These are phyloP conservation scores for Drosophila parabipectinata DNA, from an alignment of 1,140 invertebrate species.

Conservation along the genomic window DNA sequence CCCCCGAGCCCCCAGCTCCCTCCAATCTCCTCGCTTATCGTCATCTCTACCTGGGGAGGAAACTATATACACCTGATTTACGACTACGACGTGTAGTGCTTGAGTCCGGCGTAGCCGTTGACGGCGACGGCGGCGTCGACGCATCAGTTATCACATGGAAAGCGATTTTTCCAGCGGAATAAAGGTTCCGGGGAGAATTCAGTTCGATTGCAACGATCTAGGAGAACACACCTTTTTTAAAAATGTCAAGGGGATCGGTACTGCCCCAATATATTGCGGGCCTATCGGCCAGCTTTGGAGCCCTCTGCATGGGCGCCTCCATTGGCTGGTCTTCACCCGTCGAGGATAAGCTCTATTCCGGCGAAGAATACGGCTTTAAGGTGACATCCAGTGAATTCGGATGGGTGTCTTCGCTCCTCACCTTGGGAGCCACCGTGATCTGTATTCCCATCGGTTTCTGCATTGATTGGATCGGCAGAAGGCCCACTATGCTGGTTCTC, in stretches of 20 bases:
- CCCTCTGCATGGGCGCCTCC: conserved; percentile 87
- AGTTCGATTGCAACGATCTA: conserved; percentile 45
- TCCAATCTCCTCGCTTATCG: neutral
- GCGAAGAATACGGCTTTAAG: conserved; percentile 82
- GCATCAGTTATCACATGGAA: conserved; percentile 37
- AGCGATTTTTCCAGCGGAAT: conserved; percentile 53
- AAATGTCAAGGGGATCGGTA: conserved; percentile 54
- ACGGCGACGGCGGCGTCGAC: conserved; percentile 22
- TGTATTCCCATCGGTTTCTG: conserved; percentile 87
- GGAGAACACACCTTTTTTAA: conserved; percentile 10
- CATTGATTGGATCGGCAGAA: conserved; percentile 89
- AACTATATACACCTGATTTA: conserved; percentile 41
- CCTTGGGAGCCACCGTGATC: conserved; percentile 85
- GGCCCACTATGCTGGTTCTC: conserved; percentile 87
- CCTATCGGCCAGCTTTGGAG: conserved; percentile 85
- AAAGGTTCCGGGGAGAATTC: conserved; percentile 25
- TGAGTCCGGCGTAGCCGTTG: conserved; percentile 19
- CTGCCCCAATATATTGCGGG: conserved; percentile 70
- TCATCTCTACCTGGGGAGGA: conserved; percentile 7
- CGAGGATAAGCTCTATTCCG: conserved; percentile 78
- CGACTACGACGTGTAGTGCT: conserved; percentile 21
- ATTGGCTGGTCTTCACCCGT: conserved; percentile 90
- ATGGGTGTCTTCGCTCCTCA: conserved; percentile 70
- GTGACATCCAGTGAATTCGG: conserved; percentile 62
- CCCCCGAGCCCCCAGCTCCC: neutral